Conservation (phyloP, 2,113 vertebrate species). For the Tursiops truncatus region DNA sequence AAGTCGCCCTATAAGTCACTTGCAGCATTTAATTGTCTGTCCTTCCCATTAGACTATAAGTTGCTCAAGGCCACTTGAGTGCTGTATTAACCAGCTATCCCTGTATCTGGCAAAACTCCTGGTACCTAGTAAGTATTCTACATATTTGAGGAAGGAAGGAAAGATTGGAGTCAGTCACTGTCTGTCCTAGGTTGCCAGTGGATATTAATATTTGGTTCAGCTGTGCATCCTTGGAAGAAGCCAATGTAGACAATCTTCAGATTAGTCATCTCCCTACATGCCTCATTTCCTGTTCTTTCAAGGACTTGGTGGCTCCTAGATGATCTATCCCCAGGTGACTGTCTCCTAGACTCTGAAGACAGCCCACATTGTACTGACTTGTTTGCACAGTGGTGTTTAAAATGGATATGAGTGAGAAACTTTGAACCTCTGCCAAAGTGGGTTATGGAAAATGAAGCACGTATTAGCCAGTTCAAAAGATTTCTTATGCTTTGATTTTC, state of each 20-base stretch:
- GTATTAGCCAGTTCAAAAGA: constrained; percentile 62
- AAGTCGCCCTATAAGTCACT: neutral
- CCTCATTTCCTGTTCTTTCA: constrained; percentile 59
- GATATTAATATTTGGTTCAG: neutral
- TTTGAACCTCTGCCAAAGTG: constrained; percentile 46
- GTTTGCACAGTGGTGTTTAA: constrained; percentile 50
- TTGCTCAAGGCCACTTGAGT: neutral
- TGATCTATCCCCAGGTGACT: neutral
- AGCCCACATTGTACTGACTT: neutral
- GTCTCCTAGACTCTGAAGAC: constrained; percentile 3
- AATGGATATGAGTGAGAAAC: constrained; percentile 41
- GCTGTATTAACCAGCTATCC: neutral
- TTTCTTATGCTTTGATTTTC: constrained; percentile 72
- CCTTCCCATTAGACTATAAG: neutral
- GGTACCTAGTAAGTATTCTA: neutral
- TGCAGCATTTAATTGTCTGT: neutral
- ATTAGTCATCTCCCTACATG: constrained; percentile 12
- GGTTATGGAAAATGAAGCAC: constrained; percentile 48
- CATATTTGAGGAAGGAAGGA: neutral
- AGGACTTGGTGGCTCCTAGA: neutral
- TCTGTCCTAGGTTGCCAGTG: neutral
- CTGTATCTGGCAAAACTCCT: neutral
- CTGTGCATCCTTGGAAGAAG: neutral
- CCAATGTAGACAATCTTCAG: neutral
- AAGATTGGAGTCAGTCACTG: neutral